Conservation (phyloP, 1,140 invertebrate species). For the Pogonognathellus flavescens region DNA sequence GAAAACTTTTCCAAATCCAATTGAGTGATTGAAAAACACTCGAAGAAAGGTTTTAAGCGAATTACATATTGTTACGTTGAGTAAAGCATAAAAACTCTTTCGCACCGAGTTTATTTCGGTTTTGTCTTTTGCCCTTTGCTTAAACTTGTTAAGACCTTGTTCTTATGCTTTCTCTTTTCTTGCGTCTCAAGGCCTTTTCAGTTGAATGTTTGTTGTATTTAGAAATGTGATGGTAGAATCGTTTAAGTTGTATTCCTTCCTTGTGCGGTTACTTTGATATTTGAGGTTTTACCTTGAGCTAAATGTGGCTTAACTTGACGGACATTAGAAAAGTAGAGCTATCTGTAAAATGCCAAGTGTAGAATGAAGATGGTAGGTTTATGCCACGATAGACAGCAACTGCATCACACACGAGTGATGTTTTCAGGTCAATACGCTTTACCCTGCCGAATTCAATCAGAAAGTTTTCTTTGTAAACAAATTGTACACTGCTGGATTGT, state of each 20-base stretch:
- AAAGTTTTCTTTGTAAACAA: conserved; percentile 49
- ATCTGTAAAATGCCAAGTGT: conserved; percentile 14
- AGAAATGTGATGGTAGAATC: background rate
- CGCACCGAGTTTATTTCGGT: background rate
- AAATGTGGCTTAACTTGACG: conserved; percentile 9
- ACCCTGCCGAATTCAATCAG: conserved; percentile 26
- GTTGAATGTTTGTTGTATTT: background rate
- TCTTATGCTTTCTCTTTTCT: background rate
- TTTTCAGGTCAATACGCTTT: conserved; percentile 36
- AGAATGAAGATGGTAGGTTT: background rate
- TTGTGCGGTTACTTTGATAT: background rate
- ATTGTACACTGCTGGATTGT: conserved; percentile 28
- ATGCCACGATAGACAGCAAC: background rate
- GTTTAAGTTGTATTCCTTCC: background rate
- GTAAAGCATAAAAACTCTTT: conserved; percentile 1
- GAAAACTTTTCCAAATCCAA: conserved; percentile 4
- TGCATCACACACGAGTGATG: conserved; percentile 30
- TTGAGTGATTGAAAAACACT: conserved; percentile 21
- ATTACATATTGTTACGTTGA: conserved; percentile 14
- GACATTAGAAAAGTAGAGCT: conserved; percentile 21
- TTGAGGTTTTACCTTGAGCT: background rate
- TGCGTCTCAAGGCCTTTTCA: background rate
- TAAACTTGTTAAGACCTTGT: background rate
- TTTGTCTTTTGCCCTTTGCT: conserved; percentile 19
- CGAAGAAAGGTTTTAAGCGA: background rate